Conservation (phyloP, 2,888 invertebrate genomes). For the Hydroisotoma schaefferi region DNA sequence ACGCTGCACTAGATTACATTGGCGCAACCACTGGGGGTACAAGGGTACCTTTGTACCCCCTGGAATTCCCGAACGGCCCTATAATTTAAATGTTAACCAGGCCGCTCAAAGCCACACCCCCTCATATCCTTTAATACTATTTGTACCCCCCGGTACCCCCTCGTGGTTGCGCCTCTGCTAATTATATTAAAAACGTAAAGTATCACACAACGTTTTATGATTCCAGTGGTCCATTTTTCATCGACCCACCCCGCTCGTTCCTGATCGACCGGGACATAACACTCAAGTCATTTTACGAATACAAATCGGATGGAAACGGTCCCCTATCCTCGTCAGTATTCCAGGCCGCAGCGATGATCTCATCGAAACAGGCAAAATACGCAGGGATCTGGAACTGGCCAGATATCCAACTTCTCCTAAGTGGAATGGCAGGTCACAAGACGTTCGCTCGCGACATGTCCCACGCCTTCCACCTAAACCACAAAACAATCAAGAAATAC, state of each 20-base stretch:
- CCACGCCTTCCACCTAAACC: slow-evolving; percentile 34
- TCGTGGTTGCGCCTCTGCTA: no score
- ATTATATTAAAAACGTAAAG: slow-evolving; percentile 4
- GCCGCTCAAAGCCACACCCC: no score
- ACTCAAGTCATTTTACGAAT: slow-evolving; percentile 32
- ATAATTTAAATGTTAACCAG: no score
- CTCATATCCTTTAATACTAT: no score
- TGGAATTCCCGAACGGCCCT: no score
- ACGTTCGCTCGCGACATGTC: slow-evolving; percentile 30
- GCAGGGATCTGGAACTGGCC: slow-evolving; percentile 33
- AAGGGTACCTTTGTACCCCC: no score
- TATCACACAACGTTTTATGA: no score
- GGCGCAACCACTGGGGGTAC: no score
- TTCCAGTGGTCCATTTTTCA: slow-evolving; percentile 39
- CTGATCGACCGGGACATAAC: slow-evolving; percentile 37
- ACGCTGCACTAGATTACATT: no score
- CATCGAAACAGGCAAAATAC: slow-evolving; percentile 27
- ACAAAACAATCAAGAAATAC: slow-evolving; percentile 30
- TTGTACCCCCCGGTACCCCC: no score
- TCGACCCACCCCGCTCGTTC: slow-evolving; percentile 33
- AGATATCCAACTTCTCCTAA: slow-evolving; percentile 31
- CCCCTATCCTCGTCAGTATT: slow-evolving; percentile 29
- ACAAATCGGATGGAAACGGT: slow-evolving; percentile 36
- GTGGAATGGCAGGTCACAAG: slow-evolving; percentile 33
- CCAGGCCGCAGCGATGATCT: slow-evolving; percentile 37